Conservation (phyloP, 2,113 vertebrate genomes). For the human (Homo sapiens) region DNA sequence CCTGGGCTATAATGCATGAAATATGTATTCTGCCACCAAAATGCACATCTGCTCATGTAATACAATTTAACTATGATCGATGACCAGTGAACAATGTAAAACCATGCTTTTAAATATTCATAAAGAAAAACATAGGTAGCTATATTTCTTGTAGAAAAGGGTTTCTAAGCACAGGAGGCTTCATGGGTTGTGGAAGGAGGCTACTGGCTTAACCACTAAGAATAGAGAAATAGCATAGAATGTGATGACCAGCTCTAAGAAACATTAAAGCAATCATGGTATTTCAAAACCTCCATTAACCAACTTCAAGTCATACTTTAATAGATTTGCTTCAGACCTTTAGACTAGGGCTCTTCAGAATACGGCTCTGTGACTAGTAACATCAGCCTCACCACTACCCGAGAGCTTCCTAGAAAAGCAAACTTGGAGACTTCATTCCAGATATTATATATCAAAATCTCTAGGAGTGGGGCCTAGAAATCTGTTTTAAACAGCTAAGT, state of each 20-base stretch:
- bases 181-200: neutral
- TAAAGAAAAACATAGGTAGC: neutral
- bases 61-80: neutral
- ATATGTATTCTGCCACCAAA: neutral
- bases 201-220: neutral
- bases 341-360: neutral
- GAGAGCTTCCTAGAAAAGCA: neutral
- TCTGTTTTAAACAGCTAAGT: neutral
- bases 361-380: neutral
- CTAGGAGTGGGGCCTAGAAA: neutral
- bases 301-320: neutral
- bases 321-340: neutral
- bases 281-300: neutral
- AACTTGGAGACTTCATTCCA: neutral
- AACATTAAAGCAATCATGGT: neutral
- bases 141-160: neutral
- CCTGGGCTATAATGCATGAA: neutral
- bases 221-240: neutral
- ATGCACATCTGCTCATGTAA: neutral
- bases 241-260: neutral
- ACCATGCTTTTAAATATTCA: neutral
- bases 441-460: neutral
- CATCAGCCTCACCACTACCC: neutral
- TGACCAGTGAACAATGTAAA: neutral
- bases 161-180: neutral